A percentile compares a stretch with the other conserved stretches of the same genome.
phyloP scores from a whole-genome alignment of 2,113 vertebrate species.

The Urocolius indicus region DNA sequence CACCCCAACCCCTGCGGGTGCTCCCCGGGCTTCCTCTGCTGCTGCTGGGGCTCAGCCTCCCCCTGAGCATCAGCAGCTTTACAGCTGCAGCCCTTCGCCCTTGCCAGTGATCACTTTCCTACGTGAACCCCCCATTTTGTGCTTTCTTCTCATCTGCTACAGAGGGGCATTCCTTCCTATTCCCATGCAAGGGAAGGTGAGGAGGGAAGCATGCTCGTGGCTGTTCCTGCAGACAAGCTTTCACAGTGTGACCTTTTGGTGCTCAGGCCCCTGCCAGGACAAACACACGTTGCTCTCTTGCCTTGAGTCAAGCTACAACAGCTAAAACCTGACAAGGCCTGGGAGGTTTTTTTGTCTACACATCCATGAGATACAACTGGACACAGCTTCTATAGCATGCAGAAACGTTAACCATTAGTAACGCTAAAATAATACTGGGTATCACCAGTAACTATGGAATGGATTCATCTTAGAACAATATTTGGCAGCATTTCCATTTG shows the following conservation, averaged over 20 bases:
- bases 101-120: fast-evolving
- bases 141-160: not conserved
- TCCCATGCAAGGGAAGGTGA: not conserved
- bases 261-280: not conserved
- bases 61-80: not conserved
- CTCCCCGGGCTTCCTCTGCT: no score
- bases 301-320: fast-evolving
- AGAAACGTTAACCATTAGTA: no score
- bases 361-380: not conserved
- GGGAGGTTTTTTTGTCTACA: not conserved
- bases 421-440: not conserved
- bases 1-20: no score
- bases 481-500: not conserved
- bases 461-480: not conserved
- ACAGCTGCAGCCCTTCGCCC: not conserved
- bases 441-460: not conserved
- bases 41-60: not conserved
- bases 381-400: not conserved
- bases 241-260: not conserved
- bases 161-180: not conserved
- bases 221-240: not conserved
- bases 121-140: not conserved
- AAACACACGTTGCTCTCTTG: no score
- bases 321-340: not conserved
- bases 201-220: fast-evolving